Base-by-base conservation (phyloP, 2,797 vertebrate species). In the Thamnophis elegans region DNA sequence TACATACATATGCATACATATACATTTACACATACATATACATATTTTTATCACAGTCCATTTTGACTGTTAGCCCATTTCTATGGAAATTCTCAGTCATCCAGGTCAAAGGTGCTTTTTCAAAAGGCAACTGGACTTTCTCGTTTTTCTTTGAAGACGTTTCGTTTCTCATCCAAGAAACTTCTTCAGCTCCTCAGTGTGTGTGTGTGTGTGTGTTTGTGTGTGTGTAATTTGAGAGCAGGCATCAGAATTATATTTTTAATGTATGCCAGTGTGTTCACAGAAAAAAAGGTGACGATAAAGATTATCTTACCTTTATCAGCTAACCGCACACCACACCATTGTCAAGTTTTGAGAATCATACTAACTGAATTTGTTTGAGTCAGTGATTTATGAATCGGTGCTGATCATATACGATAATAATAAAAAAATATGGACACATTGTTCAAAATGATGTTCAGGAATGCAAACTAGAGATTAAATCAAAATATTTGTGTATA, bases 391-490 rank as follows among this genome's bases (percentile, higher is more conserved):
- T 88, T 58, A 78, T 88, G 47, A 86, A 91, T 10, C 28, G 86
- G 47, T 32, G 42, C 13, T 88, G 62, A 78, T 78, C 26, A 25
- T 47, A 9, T 22, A 73, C 58, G 91, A 91, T 88, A 36, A 25
- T 91, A 26, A 51, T 78, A 28, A 73, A 58, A 54, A 58, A 8
- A 73, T 88, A 13, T 22, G 7, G 13, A 36, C 20, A 85, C 20
- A 94, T 93, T 92, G 92, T 95, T 95, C 25, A 94, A 89, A 97
- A 95, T 92, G 60, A 95, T 95, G 92, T 94, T 96, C 94, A 96
- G 59, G 92, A 93, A n/a, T 89, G 13, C 59, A 94, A 96, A 85
- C 68, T 94, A 90, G 96, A 92, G 91, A 96, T 96, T 95, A 94
- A 90, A 62, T 10, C 58, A 92, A 95, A 95, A 56, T 18, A 7